Percentiles rank a stretch among this genome's conserved stretches.
Evolutionary conservation across 2,888 invertebrate genomes (phyloP).

Genomic region (Eupeodes luniger): DNA sequence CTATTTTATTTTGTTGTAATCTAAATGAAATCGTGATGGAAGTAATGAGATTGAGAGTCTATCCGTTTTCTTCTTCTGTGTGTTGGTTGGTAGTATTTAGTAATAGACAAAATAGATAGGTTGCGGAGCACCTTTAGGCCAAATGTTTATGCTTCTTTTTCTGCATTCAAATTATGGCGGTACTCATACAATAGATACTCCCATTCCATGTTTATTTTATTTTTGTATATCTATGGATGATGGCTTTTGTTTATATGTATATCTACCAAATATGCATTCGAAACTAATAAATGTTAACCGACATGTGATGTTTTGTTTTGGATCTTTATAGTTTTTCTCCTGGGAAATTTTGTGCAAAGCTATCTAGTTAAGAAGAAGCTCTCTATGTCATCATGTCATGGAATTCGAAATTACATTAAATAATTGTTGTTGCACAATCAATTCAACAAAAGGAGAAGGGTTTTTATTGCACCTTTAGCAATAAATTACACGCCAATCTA

Average conservation of each 20-base stretch:
- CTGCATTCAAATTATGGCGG: slow-evolving; percentile 65
- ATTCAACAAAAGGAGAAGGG: slow-evolving; percentile 47
- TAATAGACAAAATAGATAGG: slow-evolving; percentile 35
- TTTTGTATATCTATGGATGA: neutral
- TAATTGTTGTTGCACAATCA: slow-evolving; percentile 34
- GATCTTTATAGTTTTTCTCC: slow-evolving; percentile 35
- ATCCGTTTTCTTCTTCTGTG: neutral
- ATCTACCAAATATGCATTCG: slow-evolving; percentile 56
- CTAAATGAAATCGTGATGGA: slow-evolving; percentile 73
- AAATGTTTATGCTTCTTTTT: slow-evolving; percentile 19
- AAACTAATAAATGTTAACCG: slow-evolving; percentile 69
- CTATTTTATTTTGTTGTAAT: slow-evolving; percentile 57
- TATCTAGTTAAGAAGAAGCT: slow-evolving; percentile 23
- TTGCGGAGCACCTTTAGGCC: slow-evolving; percentile 45
- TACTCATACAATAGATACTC: slow-evolving; percentile 61
- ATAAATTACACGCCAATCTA: slow-evolving; percentile 39
- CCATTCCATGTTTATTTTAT: slow-evolving; percentile 52
- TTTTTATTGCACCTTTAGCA: slow-evolving; percentile 23
- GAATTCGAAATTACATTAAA: slow-evolving; percentile 64
- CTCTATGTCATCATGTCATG: slow-evolving; percentile 63
- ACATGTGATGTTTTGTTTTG: slow-evolving; percentile 55
- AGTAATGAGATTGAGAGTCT: slow-evolving; percentile 63
- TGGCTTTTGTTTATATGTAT: neutral
- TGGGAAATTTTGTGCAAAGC: slow-evolving; percentile 52
- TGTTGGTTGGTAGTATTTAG: slow-evolving; percentile 42